Conservation (phyloP, 2,113 vertebrate genomes). For the Lethenteron camtschaticum region DNA sequence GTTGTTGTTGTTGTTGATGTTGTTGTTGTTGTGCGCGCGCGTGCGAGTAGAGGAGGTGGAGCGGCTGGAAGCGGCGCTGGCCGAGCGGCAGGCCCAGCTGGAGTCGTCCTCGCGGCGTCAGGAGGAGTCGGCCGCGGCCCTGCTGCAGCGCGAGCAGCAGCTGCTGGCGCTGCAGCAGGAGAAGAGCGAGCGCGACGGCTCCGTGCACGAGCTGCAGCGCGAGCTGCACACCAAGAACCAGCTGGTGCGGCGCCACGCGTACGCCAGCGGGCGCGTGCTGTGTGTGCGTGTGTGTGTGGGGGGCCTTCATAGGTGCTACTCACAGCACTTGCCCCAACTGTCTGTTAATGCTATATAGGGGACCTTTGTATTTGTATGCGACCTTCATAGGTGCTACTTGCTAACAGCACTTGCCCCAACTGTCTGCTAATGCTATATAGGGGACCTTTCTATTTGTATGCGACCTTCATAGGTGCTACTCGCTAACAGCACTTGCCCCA, state of each 20-base stretch:
- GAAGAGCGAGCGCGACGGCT: slow-evolving; percentile 24
- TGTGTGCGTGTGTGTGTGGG: too few species aligned
- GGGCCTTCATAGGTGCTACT: too few species aligned
- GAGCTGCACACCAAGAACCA: slow-evolving; percentile 40
- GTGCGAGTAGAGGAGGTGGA: slow-evolving; percentile 35
- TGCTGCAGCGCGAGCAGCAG: slow-evolving; percentile 30
- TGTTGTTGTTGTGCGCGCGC: too few species aligned
- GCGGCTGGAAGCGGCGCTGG: slow-evolving; percentile 38
- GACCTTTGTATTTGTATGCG: slow-evolving; percentile 13
- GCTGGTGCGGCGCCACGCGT: slow-evolving; percentile 24
- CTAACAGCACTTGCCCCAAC: too few species aligned
- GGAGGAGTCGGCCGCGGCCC: slow-evolving; percentile 20
- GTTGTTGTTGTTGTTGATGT: too few species aligned
- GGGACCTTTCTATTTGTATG: too few species aligned
- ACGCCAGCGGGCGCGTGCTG: too few species aligned
- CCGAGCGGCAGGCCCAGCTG: slow-evolving; percentile 14
- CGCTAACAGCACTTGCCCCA: too few species aligned
- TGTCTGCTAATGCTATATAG: too few species aligned
- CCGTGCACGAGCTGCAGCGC: slow-evolving; percentile 23
- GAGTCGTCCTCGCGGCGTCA: slow-evolving; percentile 29
- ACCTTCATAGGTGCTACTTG: too few species aligned
- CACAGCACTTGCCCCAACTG: slow-evolving; percentile 6
- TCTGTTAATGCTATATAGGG: slow-evolving; percentile 20
- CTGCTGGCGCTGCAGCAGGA: slow-evolving; percentile 30
- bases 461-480: too few species aligned